These are phyloP conservation scores for Pandemis cinnamomeana DNA, from an alignment of 2,888 invertebrate genomes.

Conservation along the genomic window DNA sequence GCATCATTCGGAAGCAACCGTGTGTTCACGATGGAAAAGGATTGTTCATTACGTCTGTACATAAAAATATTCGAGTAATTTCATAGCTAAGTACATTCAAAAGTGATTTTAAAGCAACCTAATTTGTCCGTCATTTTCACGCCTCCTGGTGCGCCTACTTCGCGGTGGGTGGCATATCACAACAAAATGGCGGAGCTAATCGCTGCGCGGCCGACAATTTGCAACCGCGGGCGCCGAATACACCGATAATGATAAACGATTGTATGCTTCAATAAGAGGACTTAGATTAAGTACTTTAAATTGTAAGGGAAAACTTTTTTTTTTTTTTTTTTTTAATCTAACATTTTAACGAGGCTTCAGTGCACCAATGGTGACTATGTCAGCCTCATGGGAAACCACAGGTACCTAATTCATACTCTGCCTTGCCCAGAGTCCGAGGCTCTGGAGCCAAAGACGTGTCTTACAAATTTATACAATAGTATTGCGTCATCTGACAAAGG, in stretches of 20 bases:
- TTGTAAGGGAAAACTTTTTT: no score
- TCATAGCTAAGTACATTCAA: not conserved
- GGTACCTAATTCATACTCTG: no score
- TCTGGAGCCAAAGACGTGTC: no score
- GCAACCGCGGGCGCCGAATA: slow-evolving; percentile 11
- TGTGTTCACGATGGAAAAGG: no score
- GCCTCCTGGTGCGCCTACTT: slow-evolving; percentile 21
- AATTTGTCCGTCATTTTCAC: slow-evolving; percentile 23
- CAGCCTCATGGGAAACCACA: no score
- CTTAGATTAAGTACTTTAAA: not conserved
- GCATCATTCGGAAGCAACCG: no score
- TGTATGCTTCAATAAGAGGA: not conserved
- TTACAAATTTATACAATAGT: no score
- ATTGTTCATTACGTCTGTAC: not conserved
- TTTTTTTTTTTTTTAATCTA: no score
- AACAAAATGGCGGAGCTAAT: slow-evolving; percentile 58
- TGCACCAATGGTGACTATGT: no score
- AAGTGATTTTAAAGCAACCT: not conserved
- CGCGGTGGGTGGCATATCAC: slow-evolving; percentile 57
- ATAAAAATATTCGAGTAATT: not conserved
- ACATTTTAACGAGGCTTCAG: no score
- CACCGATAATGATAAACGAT: slow-evolving; percentile 8
- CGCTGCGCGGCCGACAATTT: slow-evolving; percentile 13
- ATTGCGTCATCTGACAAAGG: no score
- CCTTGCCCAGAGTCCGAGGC: no score